A percentile compares a stretch with the other conserved stretches of the same genome.
phyloP scores from a whole-genome alignment of 2,888 invertebrate genomes.

The Emmelina monodactyla region DNA sequence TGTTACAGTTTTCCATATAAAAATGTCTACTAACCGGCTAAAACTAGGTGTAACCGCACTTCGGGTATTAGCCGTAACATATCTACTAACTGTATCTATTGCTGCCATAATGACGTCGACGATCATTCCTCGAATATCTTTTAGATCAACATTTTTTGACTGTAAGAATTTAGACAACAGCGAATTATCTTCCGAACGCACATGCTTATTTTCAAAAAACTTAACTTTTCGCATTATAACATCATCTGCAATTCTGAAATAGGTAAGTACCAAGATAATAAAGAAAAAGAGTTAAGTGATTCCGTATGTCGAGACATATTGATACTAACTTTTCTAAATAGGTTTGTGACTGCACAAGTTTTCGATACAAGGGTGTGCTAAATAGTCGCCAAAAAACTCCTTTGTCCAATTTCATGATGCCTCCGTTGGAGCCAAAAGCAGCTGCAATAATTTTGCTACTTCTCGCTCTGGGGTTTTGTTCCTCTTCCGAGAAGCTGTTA shows the following conservation, averaged over 20 bases:
- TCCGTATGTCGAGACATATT: too few species aligned
- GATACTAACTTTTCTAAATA: constrained; percentile 74
- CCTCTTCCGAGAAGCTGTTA: constrained; percentile 69
- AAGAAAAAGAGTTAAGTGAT: too few species aligned
- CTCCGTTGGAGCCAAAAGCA: constrained; percentile 76
- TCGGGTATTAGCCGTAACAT: too few species aligned
- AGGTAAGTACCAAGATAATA: constrained; percentile 4
- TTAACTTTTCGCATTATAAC: constrained; percentile 67
- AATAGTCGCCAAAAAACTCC: constrained; percentile 76
- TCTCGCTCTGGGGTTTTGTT: constrained; percentile 66
- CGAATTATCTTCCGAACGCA: constrained; percentile 37
- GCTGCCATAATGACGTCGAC: constrained; percentile 87
- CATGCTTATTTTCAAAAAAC: constrained; percentile 40
- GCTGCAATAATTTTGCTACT: constrained; percentile 75
- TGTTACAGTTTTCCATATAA: too few species aligned
- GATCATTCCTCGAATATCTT: constrained; percentile 84
- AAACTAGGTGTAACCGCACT: too few species aligned
- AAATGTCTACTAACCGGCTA: too few species aligned
- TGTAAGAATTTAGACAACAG: constrained; percentile 74
- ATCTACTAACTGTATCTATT: constrained; percentile 81
- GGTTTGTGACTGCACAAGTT: constrained; percentile 71
- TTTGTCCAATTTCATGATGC: constrained; percentile 73
- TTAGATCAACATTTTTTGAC: constrained; percentile 73
- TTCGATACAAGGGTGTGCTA: constrained; percentile 75
- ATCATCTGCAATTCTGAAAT: constrained; percentile 69